Conservation (phyloP, 2,113 vertebrate species). For the Natator depressus region DNA sequence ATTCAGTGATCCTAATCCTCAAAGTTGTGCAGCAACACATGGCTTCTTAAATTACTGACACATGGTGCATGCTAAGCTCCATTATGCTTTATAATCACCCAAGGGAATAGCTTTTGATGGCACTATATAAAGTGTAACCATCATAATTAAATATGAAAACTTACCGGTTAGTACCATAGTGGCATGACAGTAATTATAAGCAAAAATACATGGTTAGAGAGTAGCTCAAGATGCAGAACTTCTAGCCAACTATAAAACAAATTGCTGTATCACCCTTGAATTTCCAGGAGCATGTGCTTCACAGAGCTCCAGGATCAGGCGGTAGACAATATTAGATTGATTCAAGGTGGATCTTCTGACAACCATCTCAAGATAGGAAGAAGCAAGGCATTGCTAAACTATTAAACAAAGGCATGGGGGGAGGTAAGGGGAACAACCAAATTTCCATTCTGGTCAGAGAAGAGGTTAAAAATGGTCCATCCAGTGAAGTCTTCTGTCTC, state of each 20-base stretch:
- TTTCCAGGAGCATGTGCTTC: not conserved
- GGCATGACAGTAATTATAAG: accelerated
- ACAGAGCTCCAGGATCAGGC: accelerated
- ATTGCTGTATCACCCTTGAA: not conserved
- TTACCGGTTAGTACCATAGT: not conserved
- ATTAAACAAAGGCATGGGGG: not conserved
- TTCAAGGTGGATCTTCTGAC: not conserved
- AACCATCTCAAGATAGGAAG: not conserved
- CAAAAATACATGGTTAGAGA: not conserved
- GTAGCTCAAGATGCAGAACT: accelerated
- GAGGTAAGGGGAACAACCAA: not conserved
- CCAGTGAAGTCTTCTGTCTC: not conserved
- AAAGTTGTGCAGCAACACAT: not conserved
- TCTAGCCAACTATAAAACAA: not conserved
- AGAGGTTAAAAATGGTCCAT: not conserved
- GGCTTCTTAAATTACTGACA: not conserved
- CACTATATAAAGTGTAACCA: not conserved
- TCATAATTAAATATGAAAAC: accelerated
- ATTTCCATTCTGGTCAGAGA: not conserved
- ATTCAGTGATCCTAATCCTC: accelerated
- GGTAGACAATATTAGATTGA: not conserved
- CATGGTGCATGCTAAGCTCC: accelerated
- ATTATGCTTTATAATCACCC: not conserved
- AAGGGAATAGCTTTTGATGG: not conserved
- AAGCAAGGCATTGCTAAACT: not conserved